These are phyloP conservation scores for Eurytoma adleriae DNA, from an alignment of 2,888 invertebrate species.

Conservation along the genomic window DNA sequence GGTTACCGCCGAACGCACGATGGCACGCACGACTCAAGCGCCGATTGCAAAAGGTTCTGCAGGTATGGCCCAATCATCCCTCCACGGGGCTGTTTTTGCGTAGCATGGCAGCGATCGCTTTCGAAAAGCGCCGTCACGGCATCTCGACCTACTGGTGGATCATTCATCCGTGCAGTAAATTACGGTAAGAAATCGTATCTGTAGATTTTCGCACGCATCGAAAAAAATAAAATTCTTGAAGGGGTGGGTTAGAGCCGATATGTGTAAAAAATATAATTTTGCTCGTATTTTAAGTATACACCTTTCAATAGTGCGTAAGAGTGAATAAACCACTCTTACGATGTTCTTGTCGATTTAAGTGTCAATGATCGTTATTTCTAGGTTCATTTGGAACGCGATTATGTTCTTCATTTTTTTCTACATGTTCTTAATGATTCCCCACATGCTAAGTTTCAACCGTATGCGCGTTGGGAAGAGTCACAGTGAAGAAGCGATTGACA, in stretches of 20 bases:
- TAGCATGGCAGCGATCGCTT: slow-evolving; percentile 69
- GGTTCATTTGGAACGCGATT: slow-evolving; percentile 67
- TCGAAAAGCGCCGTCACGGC: slow-evolving; percentile 71
- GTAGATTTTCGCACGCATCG: too few relatives aligned
- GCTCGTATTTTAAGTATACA: too few relatives aligned
- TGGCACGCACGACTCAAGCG: slow-evolving; percentile 64
- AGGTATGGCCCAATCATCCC: slow-evolving; percentile 67
- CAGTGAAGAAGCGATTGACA: neutral
- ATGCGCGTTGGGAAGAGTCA: slow-evolving; percentile 57
- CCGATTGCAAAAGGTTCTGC: slow-evolving; percentile 67
- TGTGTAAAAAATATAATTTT: too few relatives aligned
- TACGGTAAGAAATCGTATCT: too few relatives aligned
- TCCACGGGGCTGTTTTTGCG: slow-evolving; percentile 66
- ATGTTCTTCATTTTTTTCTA: slow-evolving; percentile 68
- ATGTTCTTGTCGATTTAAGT: too few relatives aligned
- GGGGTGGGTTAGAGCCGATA: too few relatives aligned
- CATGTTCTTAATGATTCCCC: slow-evolving; percentile 65
- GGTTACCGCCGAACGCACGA: slow-evolving; percentile 70
- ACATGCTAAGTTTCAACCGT: slow-evolving; percentile 63
- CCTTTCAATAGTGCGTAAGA: too few relatives aligned
- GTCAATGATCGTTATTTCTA: too few relatives aligned
- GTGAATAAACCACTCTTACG: too few relatives aligned
- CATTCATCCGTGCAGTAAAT: slow-evolving; percentile 72
- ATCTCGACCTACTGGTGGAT: slow-evolving; percentile 68
- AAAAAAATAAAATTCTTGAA: too few relatives aligned